Evolutionary conservation across 1,140 invertebrate genomes (phyloP).

Genomic region (Eumeta japonica): DNA sequence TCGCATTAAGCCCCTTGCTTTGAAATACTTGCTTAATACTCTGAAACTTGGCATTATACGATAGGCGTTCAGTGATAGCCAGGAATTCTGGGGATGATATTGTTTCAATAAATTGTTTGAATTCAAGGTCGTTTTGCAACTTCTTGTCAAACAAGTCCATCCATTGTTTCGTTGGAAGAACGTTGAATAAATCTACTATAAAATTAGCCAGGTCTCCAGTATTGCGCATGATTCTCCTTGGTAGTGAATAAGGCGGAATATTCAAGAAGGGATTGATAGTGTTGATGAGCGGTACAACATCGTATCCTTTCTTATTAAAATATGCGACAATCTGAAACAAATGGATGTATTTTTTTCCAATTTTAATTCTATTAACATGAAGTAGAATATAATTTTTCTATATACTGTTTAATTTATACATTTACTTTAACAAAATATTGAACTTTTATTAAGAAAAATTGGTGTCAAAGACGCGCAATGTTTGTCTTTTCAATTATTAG

Average conservation of each 20-base stretch:
- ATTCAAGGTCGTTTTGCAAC: conserved; percentile 17
- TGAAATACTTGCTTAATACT: conserved; percentile 16
- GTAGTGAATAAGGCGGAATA: conserved; percentile 16
- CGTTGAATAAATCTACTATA: conserved; percentile 14
- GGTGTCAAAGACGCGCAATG: too few relatives aligned
- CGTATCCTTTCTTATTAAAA: conserved; percentile 20
- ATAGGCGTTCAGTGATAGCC: conserved; percentile 17
- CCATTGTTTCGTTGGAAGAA: conserved; percentile 20
- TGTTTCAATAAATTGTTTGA: conserved; percentile 15
- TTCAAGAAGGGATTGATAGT: conserved; percentile 16
- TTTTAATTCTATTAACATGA: too few relatives aligned
- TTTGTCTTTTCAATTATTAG: too few relatives aligned
- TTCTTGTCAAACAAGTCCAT: conserved; percentile 20
- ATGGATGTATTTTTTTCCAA: too few relatives aligned
- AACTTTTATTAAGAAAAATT: too few relatives aligned
- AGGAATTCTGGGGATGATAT: conserved; percentile 20
- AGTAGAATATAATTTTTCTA: too few relatives aligned
- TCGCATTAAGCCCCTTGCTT: conserved; percentile 21
- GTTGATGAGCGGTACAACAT: conserved; percentile 13
- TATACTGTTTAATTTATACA: too few relatives aligned
- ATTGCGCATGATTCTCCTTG: conserved; percentile 3
- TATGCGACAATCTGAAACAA: conserved; percentile 16
- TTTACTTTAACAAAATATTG: too few relatives aligned
- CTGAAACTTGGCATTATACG: conserved; percentile 16
- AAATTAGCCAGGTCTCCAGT: conserved; percentile 17